These are phyloP conservation scores for Phyllopteryx taeniolatus DNA, from an alignment of 2,113 vertebrate genomes.

Conservation along the genomic window DNA sequence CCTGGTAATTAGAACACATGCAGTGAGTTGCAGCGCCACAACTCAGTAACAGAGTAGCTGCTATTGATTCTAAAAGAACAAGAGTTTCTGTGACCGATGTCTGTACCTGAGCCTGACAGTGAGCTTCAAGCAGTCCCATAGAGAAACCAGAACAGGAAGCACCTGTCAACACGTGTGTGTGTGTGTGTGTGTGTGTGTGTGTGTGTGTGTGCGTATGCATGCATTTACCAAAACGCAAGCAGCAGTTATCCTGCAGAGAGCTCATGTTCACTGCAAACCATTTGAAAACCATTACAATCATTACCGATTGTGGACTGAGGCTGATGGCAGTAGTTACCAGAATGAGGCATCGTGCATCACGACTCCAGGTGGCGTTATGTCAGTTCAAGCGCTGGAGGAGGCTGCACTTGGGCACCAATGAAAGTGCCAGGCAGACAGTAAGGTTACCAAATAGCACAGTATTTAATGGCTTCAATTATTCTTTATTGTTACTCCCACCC, in stretches of 20 bases:
- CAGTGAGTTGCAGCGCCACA: neutral
- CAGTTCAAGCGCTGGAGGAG: constrained; percentile 24
- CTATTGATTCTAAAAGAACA: constrained; percentile 10
- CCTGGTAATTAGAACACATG: neutral
- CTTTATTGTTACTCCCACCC: constrained; percentile 46
- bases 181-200: constrained; percentile 1
- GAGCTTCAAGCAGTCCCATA: constrained; percentile 10
- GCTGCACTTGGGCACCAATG: constrained; percentile 22
- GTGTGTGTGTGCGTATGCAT: constrained; percentile 6
- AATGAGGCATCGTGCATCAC: constrained; percentile 36
- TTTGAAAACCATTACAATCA: constrained; percentile 57
- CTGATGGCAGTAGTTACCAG: constrained; percentile 57
- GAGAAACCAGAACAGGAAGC: constrained; percentile 27
- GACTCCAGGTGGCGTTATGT: constrained; percentile 54
- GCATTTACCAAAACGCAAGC: constrained; percentile 18
- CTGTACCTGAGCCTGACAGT: constrained; percentile 23
- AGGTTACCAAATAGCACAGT: constrained; percentile 50
- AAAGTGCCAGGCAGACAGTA: constrained; percentile 39
- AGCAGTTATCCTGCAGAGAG: constrained; percentile 32
- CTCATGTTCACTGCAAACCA: constrained; percentile 38
- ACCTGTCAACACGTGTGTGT: neutral
- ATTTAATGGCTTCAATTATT: constrained; percentile 54
- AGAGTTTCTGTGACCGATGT: constrained; percentile 13
- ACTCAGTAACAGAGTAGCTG: constrained; percentile 5
- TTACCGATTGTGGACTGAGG: constrained; percentile 40